Evolutionary conservation across 2,888 invertebrate species (phyloP), one percentile per base, ranked within the genome.

Genomic region (Eupithecia tripunctaria): DNA sequence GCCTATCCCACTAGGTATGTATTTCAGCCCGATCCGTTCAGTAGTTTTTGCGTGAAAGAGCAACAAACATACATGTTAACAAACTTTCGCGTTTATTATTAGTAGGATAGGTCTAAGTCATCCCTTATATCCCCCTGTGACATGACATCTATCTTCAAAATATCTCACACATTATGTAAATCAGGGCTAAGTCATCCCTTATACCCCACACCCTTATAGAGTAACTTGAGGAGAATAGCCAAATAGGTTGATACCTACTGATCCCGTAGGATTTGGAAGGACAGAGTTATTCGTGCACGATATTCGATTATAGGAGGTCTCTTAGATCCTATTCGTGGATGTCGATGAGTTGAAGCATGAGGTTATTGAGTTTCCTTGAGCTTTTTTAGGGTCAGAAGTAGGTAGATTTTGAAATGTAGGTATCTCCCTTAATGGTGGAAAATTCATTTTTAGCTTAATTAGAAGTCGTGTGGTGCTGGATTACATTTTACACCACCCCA

Each of bases 211-310:
- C 29, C 63, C 36, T 21, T 36, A 18, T 60, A 18, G 29, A 18
- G 60, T 29, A 18, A 64, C 64, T 38, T 21, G 69, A 36, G 67
- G 36, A 36, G 74, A 75, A 75, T 75, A 67, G 29, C 41, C 67
- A 75, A 74, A 75, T 67, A 75, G 67, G 36, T 66, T 51, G 41
- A 29, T 63, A 38, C 38, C 63, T 29, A 27, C 18, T 56, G 62
- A 73, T 56, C 68, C 51, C 18, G 25, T 41, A 3, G 68, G 70
- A 65, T 68, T 51, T 38, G 38, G 38, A 64, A 67, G 72, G 72
- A 41, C n/a, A 29, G 56, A 62, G 36, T n/a, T n/a, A 38, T 32
- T 69, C 47, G 32, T 32, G 69, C 47, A 27, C 21, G n/a, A 18
- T 21, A 56, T 64, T 43, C 43, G 63, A 63, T 63, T 64, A 43